These are phyloP conservation scores for Plestiodon gilberti DNA, from an alignment of 2,113 vertebrate genomes.

Conservation along the genomic window DNA sequence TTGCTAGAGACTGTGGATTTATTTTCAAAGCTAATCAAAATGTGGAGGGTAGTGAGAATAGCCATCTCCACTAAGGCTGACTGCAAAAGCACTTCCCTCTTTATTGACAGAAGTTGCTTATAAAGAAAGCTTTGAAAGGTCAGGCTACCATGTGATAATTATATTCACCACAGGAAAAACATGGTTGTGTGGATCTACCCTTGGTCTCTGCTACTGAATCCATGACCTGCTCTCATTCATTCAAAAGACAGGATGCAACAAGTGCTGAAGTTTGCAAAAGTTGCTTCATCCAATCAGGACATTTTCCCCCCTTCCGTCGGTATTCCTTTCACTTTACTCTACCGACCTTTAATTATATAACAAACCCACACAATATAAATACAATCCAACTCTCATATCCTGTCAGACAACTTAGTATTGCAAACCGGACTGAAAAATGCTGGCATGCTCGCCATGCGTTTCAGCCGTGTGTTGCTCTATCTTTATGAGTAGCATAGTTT, in stretches of 20 bases:
- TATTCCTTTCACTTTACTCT: slow-evolving; percentile 18
- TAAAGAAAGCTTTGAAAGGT: background rate
- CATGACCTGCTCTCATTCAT: background rate
- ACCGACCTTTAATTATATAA: background rate
- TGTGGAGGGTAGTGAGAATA: background rate
- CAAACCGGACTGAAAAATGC: slow-evolving; percentile 33
- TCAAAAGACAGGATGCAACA: background rate
- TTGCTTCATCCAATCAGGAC: background rate
- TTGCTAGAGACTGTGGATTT: background rate
- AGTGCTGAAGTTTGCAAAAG: slow-evolving; percentile 22
- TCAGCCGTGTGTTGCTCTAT: background rate
- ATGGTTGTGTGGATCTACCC: background rate
- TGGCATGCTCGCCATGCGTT: slow-evolving; percentile 41
- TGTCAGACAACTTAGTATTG: slow-evolving; percentile 39
- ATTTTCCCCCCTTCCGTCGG: background rate
- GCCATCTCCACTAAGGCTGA: background rate
- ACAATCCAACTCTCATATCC: slow-evolving; percentile 23
- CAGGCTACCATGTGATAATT: background rate
- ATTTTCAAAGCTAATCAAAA: background rate
- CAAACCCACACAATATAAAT: background rate
- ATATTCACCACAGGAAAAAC: background rate
- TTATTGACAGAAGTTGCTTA: background rate
- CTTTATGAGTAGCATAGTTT: slow-evolving; percentile 56
- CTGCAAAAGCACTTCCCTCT: background rate
- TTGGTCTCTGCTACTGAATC: background rate